Percentiles rank a stretch among this genome's conserved stretches.
These are phyloP conservation scores for Geococcyx californianus DNA, from an alignment of 2,113 vertebrate genomes.

Conservation along the genomic window DNA sequence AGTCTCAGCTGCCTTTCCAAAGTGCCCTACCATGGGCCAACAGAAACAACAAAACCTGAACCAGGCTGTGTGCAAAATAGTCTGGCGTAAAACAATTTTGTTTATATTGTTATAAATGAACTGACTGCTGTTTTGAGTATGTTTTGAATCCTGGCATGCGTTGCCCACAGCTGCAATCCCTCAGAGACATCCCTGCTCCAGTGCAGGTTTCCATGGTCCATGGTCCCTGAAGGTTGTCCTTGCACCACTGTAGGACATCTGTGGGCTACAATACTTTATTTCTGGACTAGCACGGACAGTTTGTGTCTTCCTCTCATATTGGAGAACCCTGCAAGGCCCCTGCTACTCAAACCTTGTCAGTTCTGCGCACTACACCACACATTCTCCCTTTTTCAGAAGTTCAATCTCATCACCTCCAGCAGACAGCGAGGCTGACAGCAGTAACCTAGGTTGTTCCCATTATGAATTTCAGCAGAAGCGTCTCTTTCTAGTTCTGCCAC, in stretches of 20 bases:
- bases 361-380: not conserved
- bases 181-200: not conserved
- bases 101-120: not conserved
- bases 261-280: not conserved
- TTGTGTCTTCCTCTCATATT: not conserved
- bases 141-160: not conserved
- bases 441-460: not conserved
- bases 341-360: not conserved
- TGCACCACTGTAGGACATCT: not conserved
- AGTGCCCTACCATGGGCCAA: accelerated
- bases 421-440: not conserved
- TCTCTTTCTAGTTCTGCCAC: not conserved
- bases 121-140: not conserved
- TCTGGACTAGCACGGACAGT: not conserved
- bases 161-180: not conserved
- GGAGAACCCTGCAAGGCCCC: not conserved
- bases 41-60: not conserved
- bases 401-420: not conserved
- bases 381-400: not conserved
- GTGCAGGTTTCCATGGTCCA: not conserved
- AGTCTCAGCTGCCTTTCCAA: not conserved
- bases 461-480: not conserved
- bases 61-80: not conserved
- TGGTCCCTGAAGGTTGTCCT: not conserved
- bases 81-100: not conserved